Base-by-base conservation (phyloP, 2,113 vertebrate genomes). In the Aspiorhynchus laticeps region DNA sequence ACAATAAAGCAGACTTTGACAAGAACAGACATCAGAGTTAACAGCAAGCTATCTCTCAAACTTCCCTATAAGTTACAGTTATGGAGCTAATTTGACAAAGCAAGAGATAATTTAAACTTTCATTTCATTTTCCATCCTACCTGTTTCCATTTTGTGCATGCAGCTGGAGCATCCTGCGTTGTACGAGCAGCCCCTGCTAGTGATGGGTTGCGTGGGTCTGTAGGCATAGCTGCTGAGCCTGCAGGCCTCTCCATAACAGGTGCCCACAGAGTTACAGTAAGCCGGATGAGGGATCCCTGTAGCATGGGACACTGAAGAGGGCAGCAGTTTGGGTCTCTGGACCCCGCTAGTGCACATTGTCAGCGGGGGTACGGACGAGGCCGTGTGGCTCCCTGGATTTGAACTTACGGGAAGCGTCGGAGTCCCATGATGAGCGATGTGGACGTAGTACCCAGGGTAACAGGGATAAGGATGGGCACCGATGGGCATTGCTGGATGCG, bases 111-210 rank as follows among this genome's bases (percentile, higher is more conserved):
- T 53, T 31, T 19, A 12, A 82, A 59, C 5, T 38, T 88, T 53
- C 11, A 79, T 87, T 36, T 21, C 5, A 77, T 78, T 87, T 69
- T 17, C 21, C 19, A 51, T 89, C 94, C 94, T 93, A 99, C 97
- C 98, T 96, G 95, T 96, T 92, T 97, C 96, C 90, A 97, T 95
- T 93, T 96, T 94, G 91, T 95, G 96, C 91, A 94, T 94, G 91
- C 96, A 97, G 93, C 93, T 92, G 90, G 89, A 95, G 92, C 95
- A 95, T 82, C 96, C 95, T 1, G 95, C 36, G 48, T 91, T 94
- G 92, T 94, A 90, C 86, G 94, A 94, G 92, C 96, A 89, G 6
- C 96, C 86, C 88, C 95, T 96, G 89, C 93, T 94, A 86, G 96
- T 86, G 0, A 97, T 93, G 89, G 96, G 89, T 21, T 96, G 95